Conservation (phyloP, 2,113 vertebrate species). For the Cichladusa arquata region DNA sequence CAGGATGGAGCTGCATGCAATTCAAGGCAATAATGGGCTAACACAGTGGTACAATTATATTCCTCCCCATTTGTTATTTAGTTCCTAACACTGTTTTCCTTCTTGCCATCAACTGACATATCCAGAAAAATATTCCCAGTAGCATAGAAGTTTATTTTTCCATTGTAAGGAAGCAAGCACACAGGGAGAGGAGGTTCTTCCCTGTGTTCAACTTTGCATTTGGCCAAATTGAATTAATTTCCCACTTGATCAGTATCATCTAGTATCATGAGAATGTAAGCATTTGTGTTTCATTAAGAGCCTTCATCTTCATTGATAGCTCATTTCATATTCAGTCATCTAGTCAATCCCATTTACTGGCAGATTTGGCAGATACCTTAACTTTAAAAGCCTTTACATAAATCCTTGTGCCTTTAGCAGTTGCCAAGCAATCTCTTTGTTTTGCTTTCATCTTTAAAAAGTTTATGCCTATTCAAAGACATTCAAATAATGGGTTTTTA, state of each 20-base stretch:
- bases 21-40: constrained; percentile 37
- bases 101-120: neutral
- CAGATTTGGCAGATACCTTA: neutral
- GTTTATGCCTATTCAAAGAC: neutral
- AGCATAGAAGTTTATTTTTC: neutral
- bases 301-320: neutral
- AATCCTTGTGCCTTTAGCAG: neutral
- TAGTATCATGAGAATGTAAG: neutral
- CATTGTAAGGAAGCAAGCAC: neutral
- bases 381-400: neutral
- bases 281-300: neutral
- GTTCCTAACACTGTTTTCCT: constrained; percentile 2
- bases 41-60: constrained; percentile 18
- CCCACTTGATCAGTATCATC: neutral
- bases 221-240: neutral
- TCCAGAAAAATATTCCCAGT: neutral
- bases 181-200: neutral
- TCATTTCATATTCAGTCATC: neutral
- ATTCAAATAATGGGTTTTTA: neutral
- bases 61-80: constrained; percentile 6
- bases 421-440: neutral
- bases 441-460: neutral
- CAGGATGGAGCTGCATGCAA: neutral
- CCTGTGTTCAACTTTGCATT: neutral
- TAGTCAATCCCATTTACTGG: neutral